These are phyloP conservation scores for Musca vetustissima DNA, from an alignment of 1,140 invertebrate genomes.

Conservation along the genomic window DNA sequence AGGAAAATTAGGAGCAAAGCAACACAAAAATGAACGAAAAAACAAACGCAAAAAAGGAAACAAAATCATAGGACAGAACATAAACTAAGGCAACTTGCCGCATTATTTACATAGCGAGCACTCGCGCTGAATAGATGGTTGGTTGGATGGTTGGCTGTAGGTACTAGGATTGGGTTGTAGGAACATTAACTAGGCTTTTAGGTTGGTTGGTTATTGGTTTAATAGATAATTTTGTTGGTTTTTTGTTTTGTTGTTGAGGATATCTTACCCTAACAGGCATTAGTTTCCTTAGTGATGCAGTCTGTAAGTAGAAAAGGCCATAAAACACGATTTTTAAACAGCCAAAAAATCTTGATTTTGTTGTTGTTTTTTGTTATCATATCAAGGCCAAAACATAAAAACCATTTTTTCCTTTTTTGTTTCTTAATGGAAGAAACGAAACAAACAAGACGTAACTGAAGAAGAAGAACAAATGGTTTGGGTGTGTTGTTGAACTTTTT, in stretches of 20 bases:
- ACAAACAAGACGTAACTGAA: no score
- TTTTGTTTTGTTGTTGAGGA: slow-evolving; percentile 5
- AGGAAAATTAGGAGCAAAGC: no score
- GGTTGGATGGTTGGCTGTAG: no score
- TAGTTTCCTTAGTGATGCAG: slow-evolving; percentile 45
- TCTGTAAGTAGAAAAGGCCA: slow-evolving; percentile 46
- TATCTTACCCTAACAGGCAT: slow-evolving; percentile 54
- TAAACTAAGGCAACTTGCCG: no score
- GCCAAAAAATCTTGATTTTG: neutral
- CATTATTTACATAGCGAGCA: no score
- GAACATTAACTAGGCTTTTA: no score
- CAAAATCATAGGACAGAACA: no score
- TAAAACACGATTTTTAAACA: slow-evolving; percentile 27
- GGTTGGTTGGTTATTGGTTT: neutral
- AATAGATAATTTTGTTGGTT: neutral
- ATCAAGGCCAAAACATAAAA: slow-evolving; percentile 1
- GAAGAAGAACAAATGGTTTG: neutral
- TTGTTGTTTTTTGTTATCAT: neutral
- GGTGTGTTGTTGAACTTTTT: slow-evolving; percentile 1
- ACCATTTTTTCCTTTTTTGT: neutral
- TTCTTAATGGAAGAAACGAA: neutral
- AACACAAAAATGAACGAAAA: no score
- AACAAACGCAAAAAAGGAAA: no score
- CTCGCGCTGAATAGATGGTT: no score
- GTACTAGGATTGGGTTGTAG: no score